phyloP scores from a whole-genome alignment of 2,888 invertebrate genomes.

The Agrotis clavis region DNA sequence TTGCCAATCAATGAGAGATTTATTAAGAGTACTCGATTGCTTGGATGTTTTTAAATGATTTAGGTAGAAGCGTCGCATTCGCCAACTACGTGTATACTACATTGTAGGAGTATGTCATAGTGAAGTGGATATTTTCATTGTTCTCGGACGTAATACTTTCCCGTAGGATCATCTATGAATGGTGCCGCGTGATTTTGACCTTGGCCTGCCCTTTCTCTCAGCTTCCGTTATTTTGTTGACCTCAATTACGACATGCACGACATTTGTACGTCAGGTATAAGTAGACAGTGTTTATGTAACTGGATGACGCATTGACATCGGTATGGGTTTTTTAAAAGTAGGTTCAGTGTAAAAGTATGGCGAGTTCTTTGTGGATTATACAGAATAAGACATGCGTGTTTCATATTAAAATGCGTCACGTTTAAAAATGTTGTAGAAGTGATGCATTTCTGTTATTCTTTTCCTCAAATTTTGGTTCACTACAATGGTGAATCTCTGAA shows the following conservation, averaged over 20 bases:
- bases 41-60: conserved; percentile 35
- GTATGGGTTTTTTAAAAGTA: conserved; percentile 24
- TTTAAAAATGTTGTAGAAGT: not conserved
- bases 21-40: conserved; percentile 18
- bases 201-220: conserved; percentile 57
- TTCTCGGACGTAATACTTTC: conserved; percentile 18
- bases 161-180: conserved; percentile 47
- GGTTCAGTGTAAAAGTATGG: conserved; percentile 21
- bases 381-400: not conserved
- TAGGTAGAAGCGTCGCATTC: conserved; percentile 22
- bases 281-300: conserved; percentile 59
- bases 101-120: not conserved
- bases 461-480: not conserved
- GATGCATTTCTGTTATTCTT: not conserved
- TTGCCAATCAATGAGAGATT: conserved; percentile 45
- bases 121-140: conserved; percentile 27
- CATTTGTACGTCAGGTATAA: conserved; percentile 58
- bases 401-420: conserved; percentile 8
- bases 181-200: conserved; percentile 48
- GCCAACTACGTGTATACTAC: conserved; percentile 23
- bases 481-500: not conserved
- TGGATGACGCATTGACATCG: conserved; percentile 51
- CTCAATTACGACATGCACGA: conserved; percentile 60
- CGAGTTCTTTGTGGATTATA: conserved; percentile 15
- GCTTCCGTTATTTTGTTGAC: conserved; percentile 58